These are phyloP conservation scores for Castor canadensis DNA, from an alignment of 2,113 vertebrate species.

Conservation along the genomic window DNA sequence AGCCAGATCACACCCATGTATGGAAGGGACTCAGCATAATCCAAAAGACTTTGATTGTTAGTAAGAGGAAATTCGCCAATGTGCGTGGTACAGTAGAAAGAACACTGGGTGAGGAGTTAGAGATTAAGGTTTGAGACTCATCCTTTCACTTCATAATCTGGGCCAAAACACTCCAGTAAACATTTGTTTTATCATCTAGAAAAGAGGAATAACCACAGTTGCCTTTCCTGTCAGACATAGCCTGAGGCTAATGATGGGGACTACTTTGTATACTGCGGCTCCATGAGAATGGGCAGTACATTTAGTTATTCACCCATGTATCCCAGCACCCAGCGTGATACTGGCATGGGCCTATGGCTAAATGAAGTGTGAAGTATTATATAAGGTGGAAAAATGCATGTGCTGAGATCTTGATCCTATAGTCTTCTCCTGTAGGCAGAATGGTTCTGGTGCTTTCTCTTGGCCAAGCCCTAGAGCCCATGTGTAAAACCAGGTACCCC, in stretches of 20 bases:
- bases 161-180: not conserved
- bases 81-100: not conserved
- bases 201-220: not conserved
- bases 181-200: not conserved
- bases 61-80: not conserved
- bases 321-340: not conserved
- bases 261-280: not conserved
- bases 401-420: not conserved
- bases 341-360: not conserved
- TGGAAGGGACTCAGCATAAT: not conserved
- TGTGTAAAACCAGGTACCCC: not conserved
- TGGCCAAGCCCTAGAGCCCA: not conserved
- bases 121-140: not conserved
- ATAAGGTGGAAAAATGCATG: not conserved
- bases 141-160: not conserved
- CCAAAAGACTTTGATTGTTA: not conserved
- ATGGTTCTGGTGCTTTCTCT: not conserved
- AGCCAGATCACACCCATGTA: not conserved
- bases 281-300: not conserved
- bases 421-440: not conserved
- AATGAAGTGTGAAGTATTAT: not conserved
- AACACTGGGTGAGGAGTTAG: not conserved
- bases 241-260: not conserved
- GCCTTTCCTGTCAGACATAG: not conserved
- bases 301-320: not conserved